phyloP scores from a whole-genome alignment of 2,797 vertebrate genomes.

The Acomys russatus region DNA sequence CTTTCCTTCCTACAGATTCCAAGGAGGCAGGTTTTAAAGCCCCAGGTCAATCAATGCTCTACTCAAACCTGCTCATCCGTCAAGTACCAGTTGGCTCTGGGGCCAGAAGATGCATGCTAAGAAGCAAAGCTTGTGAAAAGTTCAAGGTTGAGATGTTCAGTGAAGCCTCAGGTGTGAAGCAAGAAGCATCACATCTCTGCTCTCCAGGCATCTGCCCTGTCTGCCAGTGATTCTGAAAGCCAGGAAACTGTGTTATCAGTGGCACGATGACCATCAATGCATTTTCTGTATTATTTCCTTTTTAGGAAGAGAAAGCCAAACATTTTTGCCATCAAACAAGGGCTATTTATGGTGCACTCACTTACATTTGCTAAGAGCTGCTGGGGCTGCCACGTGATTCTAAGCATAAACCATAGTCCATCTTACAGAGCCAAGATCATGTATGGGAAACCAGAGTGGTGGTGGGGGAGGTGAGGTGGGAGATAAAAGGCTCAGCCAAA shows the following conservation, averaged over 20 bases:
- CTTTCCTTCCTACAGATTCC: background rate
- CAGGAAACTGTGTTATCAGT: conserved; percentile 50
- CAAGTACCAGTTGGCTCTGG: conserved; percentile 5
- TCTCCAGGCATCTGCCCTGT: conserved; percentile 55
- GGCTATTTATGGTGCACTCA: conserved; percentile 64
- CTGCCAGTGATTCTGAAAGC: conserved; percentile 55
- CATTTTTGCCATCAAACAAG: conserved; percentile 68
- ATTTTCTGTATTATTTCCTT: conserved; percentile 71
- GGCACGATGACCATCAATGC: conserved; percentile 19
- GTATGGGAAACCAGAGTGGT: background rate
- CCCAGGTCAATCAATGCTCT: conserved; percentile 41
- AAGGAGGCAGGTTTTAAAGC: background rate
- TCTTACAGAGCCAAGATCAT: conserved; percentile 29
- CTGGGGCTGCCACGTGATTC: conserved; percentile 38
- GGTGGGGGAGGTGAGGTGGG: background rate
- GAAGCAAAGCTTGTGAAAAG: conserved; percentile 17
- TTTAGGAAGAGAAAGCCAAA: conserved; percentile 74
- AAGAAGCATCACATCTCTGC: conserved; percentile 45
- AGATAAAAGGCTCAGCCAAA: conserved; percentile 32
- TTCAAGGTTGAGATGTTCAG: background rate
- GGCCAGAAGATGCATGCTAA: conserved; percentile 28
- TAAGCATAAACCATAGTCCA: conserved; percentile 69
- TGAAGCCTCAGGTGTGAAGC: conserved; percentile 58
- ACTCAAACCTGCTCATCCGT: conserved; percentile 37
- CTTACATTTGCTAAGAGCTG: conserved; percentile 31